A percentile compares a stretch with the other conserved stretches of the same genome.
These are phyloP conservation scores for Garra rufa DNA, from an alignment of 2,113 vertebrate genomes.

Conservation along the genomic window DNA sequence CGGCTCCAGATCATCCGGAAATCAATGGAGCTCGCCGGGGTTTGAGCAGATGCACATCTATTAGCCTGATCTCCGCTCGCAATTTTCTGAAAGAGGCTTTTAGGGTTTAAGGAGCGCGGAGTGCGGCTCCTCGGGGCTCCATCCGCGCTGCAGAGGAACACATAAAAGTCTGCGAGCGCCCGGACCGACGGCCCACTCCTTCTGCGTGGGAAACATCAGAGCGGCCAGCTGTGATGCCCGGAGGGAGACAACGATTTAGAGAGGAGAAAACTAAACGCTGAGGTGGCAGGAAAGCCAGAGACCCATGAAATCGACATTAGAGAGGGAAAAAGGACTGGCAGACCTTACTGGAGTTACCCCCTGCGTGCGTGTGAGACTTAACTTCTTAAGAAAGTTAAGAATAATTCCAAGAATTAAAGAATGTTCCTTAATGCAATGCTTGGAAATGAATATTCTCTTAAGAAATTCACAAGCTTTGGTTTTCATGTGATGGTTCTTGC, in stretches of 20 bases:
- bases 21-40: constrained; percentile 39
- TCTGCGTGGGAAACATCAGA: constrained; percentile 34
- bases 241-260: background rate
- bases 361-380: background rate
- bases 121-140: constrained; percentile 27
- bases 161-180: constrained; percentile 35
- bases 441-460: background rate
- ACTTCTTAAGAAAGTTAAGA: background rate
- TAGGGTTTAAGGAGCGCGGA: constrained; percentile 40
- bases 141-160: background rate
- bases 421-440: background rate
- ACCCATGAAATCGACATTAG: background rate
- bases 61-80: constrained; percentile 36
- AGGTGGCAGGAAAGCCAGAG: background rate
- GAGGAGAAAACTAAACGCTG: background rate
- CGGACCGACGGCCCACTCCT: background rate
- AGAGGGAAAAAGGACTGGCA: too few species aligned
- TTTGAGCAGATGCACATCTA: constrained; percentile 30
- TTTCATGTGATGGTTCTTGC: background rate
- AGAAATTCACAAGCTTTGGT: background rate
- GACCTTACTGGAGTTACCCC: background rate
- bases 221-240: background rate
- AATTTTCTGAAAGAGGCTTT: constrained; percentile 30
- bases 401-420: background rate
- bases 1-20: constrained; percentile 42